These are phyloP conservation scores for Drosophila sp. DNA, from an alignment of 1,140 invertebrate genomes.

Conservation along the genomic window DNA sequence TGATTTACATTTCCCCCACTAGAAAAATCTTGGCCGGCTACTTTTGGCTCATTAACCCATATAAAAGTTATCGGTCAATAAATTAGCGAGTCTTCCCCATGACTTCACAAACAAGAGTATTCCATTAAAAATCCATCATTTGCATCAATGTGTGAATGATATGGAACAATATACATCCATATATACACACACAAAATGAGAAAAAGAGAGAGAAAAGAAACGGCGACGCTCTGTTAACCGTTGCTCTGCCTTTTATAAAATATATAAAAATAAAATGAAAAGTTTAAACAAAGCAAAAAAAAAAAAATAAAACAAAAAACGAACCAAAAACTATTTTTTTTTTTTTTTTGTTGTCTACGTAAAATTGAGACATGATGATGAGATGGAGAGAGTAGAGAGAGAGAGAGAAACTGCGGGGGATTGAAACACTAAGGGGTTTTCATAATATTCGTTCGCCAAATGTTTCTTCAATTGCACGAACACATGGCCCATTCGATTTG, in stretches of 20 bases:
- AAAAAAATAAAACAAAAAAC: constrained; percentile 13
- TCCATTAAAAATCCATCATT: constrained; percentile 60
- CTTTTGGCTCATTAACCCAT: constrained; percentile 11
- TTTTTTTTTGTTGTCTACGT: constrained; percentile 16
- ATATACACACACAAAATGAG: background rate
- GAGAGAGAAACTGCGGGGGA: constrained; percentile 27
- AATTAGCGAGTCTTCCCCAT: constrained; percentile 2
- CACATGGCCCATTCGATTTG: constrained; percentile 79
- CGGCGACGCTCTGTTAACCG: constrained; percentile 4
- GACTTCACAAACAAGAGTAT: constrained; percentile 53
- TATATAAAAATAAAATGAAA: constrained; percentile 61
- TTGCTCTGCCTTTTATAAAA: constrained; percentile 27
- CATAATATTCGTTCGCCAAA: constrained; percentile 31
- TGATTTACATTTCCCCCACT: background rate
- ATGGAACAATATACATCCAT: constrained; percentile 41
- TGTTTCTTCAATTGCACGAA: constrained; percentile 49
- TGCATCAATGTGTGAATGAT: constrained; percentile 69
- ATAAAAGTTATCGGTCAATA: constrained; percentile 13
- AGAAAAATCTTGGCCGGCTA: background rate
- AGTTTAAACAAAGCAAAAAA: constrained; percentile 47
- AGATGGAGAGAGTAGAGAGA: background rate
- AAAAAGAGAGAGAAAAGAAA: background rate
- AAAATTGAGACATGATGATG: background rate
- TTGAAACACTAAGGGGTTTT: constrained; percentile 34
- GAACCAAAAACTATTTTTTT: constrained; percentile 3